Base-by-base conservation (phyloP, 2,113 vertebrate genomes). In the Cyanistes caeruleus region DNA sequence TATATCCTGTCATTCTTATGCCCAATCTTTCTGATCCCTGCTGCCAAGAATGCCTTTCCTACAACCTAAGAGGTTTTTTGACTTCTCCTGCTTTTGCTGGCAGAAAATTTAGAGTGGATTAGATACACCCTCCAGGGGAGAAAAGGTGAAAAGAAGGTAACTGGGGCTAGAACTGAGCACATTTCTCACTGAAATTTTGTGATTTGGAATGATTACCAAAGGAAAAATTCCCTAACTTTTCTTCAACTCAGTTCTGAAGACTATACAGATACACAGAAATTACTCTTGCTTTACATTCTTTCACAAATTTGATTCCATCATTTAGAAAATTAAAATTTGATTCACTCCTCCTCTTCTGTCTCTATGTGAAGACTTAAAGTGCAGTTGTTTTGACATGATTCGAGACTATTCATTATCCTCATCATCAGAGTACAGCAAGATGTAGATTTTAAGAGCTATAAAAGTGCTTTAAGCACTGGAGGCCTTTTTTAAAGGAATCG, bases 401-500 rank as follows among this genome's bases (percentile, higher is more conserved):
- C 84, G 69, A 91, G 15, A 69, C 49, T 90, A 30, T 87, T 94
- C 58, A 89, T 95, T 95, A 89, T 58, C 62, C 37, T 87, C 23
- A 16, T 81, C 33, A 72, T 20, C 69, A 48, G n/a, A 82, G 37
- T 62, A 33, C 4, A 76, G 62, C 15, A 62, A 82, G 81, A 76
- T 28, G 24, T 37, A 30, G 84, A 73, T 94, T 87, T 95, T 58
- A 72, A 85, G 81, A 76, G 35, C 33, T 44, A 24, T 46, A 44
- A 64, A 89, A 92, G 25, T 53, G 5, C 52, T 53, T 41, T 73
- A 60, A 68, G 44, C 33, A 41, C 18, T 19, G 13, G 44, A 60
- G 27, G n/a, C 5, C 28, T 65, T 72, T 84, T 43, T 46, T 18
- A 51, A 82, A 76, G 14, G 25, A 44, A 53, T 84, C 3, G 5